These are phyloP conservation scores for Callorhinus ursinus DNA, from an alignment of 2,113 vertebrate genomes.

Conservation along the genomic window DNA sequence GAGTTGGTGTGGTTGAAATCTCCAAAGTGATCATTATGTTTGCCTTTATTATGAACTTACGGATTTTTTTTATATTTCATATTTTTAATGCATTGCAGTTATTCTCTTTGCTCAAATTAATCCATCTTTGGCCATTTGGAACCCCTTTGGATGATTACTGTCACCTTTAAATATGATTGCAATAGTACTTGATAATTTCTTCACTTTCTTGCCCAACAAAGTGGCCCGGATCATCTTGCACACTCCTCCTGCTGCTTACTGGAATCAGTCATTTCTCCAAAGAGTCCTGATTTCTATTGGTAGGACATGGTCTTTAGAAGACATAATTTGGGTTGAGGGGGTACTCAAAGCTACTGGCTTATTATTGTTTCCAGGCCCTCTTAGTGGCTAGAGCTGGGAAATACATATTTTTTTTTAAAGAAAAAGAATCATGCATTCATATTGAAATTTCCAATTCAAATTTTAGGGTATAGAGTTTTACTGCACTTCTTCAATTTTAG, in stretches of 20 bases:
- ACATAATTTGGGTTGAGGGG: neutral
- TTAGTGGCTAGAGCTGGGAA: neutral
- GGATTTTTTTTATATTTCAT: neutral
- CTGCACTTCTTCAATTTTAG: neutral
- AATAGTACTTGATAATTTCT: neutral
- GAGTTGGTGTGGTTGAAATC: neutral
- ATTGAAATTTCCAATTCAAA: neutral
- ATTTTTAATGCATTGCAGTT: neutral
- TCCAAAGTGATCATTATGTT: neutral
- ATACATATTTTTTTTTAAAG: neutral
- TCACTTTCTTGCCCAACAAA: neutral
- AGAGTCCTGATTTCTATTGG: neutral
- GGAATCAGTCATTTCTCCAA: neutral
- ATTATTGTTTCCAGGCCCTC: neutral
- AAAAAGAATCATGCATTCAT: neutral
- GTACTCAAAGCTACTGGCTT: neutral
- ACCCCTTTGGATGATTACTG: neutral
- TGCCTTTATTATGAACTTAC: neutral
- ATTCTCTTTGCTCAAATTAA: neutral
- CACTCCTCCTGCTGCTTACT: neutral
- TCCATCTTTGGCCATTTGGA: neutral
- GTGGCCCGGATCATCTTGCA: neutral
- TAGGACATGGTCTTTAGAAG: neutral
- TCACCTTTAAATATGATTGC: neutral
- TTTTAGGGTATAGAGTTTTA: neutral